Evolutionary conservation across 37 sponge, comb jelly and placozoan genomes (phyloP).

Genomic region (Beroe forskalii): DNA sequence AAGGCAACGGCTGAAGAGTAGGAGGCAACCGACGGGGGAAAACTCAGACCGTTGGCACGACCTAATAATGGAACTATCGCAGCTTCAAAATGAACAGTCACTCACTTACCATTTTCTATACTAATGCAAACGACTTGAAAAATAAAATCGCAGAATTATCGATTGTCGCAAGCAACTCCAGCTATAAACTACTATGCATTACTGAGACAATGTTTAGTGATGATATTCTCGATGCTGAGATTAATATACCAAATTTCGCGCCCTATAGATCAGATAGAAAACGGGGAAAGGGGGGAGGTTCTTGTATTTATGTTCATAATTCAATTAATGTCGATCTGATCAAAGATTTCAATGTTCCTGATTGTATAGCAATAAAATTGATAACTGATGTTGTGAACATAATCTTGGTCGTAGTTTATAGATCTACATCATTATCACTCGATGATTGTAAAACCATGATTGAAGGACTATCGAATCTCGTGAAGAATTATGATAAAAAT

Average conservation of each 20-base stretch:
- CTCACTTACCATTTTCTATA: background rate
- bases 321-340: background rate
- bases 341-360: conserved; percentile 17
- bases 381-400: conserved; percentile 2
- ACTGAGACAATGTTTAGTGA: conserved; percentile 55
- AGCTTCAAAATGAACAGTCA: background rate
- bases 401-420: background rate
- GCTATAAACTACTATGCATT: background rate
- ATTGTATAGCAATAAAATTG: background rate
- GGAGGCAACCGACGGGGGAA: conserved; percentile 1
- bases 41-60: background rate
- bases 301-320: conserved; percentile 49
- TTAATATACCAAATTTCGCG: background rate
- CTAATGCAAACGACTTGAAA: conserved; percentile 57
- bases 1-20: conserved; percentile 8
- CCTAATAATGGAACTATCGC: background rate
- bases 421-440: background rate
- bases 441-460: background rate
- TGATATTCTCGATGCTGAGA: conserved; percentile 51
- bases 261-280: conserved; percentile 37
- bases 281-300: background rate
- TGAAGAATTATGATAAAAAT: background rate
- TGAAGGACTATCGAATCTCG: background rate
- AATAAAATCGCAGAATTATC: conserved; percentile 2
- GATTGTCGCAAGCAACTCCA: background rate